Evolutionary conservation across 2,113 vertebrate species (phyloP), one percentile per base, ranked within the genome.

Genomic region (Takifugu bimaculatus): DNA sequence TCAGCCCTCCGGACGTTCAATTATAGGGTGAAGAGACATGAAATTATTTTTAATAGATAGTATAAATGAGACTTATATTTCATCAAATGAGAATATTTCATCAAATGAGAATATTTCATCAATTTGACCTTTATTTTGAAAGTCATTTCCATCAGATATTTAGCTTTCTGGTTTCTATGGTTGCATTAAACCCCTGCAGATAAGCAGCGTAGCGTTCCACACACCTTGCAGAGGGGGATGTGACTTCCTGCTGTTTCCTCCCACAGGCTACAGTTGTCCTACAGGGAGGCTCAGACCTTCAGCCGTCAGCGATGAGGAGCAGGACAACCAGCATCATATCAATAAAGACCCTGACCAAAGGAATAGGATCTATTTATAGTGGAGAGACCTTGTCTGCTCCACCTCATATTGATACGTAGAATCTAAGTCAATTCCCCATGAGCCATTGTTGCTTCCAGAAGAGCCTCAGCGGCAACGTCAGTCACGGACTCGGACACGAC

Each of bases 251-350:
- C 79, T 49, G 80, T 61, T 74, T 54, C 74, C 68, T 51, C 65
- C 73, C 66, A 78, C 66, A 35, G 60, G 57, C 69, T 28, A 75
- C 57, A 61, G 69, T 57, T 68, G 66, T 77, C 60, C 65, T 75
- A 73, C 72, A 50, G 63, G 26, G 70, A 75, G 5, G 61, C 73
- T 47, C 45, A 47, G 35, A 10, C 35, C 2, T 39, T 39, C 6
- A 39, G 9, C 35, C 20, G 20, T 20, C 20, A 20, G 20, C 20
- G 20, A 20, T 20, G 20, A 20, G 20, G 20, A 20, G 20, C 20
- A 20, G 20, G 20, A 20, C 20, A 20, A 20, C 20, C 20, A 20
- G 20, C 20, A 20, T 20, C 20, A 20, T 20, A 20, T 20, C 20
- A 20, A 3, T 39, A 4, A 39, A 39, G 35, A 39, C 11, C 35